These are phyloP conservation scores for Onychomys leucogaster DNA, from an alignment of 2,797 vertebrate genomes.

Conservation along the genomic window DNA sequence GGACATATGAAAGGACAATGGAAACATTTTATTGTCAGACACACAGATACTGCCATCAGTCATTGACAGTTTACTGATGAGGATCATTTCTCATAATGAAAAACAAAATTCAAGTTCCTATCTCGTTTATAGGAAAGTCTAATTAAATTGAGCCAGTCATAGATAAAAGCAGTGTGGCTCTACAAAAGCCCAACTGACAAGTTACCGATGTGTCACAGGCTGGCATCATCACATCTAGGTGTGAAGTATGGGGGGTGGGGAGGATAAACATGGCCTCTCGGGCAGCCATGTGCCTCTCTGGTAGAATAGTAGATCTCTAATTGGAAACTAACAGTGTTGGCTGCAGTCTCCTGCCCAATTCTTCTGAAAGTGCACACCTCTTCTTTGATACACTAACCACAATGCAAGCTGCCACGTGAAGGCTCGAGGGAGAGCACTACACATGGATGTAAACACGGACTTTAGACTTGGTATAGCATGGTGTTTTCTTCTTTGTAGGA, in stretches of 20 bases:
- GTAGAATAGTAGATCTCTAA: not conserved
- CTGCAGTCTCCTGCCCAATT: not conserved
- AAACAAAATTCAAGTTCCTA: not conserved
- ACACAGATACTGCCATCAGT: not conserved
- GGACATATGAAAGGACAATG: not conserved
- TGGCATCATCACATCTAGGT: not conserved
- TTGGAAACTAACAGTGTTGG: not conserved
- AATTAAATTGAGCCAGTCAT: constrained; percentile 38
- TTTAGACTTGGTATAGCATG: not conserved
- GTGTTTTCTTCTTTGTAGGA: not conserved
- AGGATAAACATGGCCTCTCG: not conserved
- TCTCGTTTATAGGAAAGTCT: not conserved
- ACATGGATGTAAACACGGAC: not conserved
- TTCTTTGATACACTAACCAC: not conserved
- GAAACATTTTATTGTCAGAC: not conserved
- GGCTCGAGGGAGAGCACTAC: not conserved
- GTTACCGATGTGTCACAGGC: not conserved
- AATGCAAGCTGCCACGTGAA: not conserved
- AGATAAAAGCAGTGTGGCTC: not conserved
- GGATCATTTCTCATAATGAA: constrained; percentile 6
- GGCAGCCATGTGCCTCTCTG: not conserved
- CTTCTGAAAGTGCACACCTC: not conserved
- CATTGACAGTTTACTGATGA: not conserved
- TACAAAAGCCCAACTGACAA: not conserved
- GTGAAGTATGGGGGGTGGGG: not conserved